Evolutionary conservation across 1,140 invertebrate species (phyloP).

Genomic region (Drosophila quadrilineata): DNA sequence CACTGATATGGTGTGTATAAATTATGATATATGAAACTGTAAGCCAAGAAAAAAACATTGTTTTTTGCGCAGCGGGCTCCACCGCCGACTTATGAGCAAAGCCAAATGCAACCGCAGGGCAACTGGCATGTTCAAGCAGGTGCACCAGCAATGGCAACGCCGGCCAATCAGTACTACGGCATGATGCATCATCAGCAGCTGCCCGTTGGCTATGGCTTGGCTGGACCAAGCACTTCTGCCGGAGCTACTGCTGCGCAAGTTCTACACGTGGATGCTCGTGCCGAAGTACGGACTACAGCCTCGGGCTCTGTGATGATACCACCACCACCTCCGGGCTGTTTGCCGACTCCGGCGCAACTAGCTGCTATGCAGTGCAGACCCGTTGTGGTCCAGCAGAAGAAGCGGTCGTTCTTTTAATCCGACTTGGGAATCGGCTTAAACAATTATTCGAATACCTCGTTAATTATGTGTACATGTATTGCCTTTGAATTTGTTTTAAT

Average conservation of each 20-base stretch:
- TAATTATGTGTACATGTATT: slow-evolving; percentile 28
- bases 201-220: slow-evolving; percentile 33
- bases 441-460: slow-evolving; percentile 46
- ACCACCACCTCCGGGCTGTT: slow-evolving; percentile 70
- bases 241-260: slow-evolving; percentile 49
- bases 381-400: slow-evolving; percentile 74
- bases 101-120: slow-evolving; percentile 36
- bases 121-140: slow-evolving; percentile 10
- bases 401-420: slow-evolving; percentile 70
- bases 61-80: slow-evolving; percentile 53
- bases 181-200: slow-evolving; percentile 63
- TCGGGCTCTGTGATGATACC: slow-evolving; percentile 60
- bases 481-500: slow-evolving; percentile 9
- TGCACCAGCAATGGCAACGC: slow-evolving; percentile 1
- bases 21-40: background rate
- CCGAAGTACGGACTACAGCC: slow-evolving; percentile 52
- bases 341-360: slow-evolving; percentile 70
- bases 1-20: slow-evolving; percentile 45
- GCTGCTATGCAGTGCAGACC: slow-evolving; percentile 75
- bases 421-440: background rate
- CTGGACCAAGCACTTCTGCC: slow-evolving; percentile 52
- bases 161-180: slow-evolving; percentile 61
- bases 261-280: slow-evolving; percentile 55
- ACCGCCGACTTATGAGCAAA: slow-evolving; percentile 72
- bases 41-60: background rate